Percentiles rank a stretch among this genome's conserved stretches.
Conservation (phyloP, 92 coral and sea anemone genomes). For the Epizoanthus stellaris region DNA sequence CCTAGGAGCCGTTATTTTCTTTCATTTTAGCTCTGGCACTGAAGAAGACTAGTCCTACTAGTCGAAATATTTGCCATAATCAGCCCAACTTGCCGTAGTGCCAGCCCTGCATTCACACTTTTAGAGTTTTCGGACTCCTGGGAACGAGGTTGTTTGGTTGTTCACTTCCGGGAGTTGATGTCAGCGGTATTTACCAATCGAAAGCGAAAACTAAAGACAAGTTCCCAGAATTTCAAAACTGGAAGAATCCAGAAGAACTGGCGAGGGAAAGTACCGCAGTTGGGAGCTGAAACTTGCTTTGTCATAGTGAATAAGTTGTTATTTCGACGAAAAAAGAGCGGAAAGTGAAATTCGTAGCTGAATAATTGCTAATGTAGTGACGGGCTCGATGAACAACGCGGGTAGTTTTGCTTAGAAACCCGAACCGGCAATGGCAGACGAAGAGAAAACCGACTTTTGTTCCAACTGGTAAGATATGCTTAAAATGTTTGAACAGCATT, state of each 20-base stretch:
- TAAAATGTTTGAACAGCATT: neutral
- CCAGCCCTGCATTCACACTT: too few relatives aligned
- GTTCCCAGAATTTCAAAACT: too few relatives aligned
- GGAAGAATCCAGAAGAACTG: too few relatives aligned
- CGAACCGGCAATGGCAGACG: slow-evolving; percentile 5
- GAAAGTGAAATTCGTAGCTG: slow-evolving; percentile 21
- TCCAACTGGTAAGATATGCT: slow-evolving; percentile 29
- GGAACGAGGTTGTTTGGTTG: too few relatives aligned
- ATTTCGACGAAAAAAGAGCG: neutral
- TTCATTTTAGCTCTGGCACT: too few relatives aligned
- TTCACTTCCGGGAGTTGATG: neutral
- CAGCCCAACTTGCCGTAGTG: too few relatives aligned
- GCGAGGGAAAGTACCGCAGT: slow-evolving; percentile 10
- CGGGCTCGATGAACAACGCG: neutral
- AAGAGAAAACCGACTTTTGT: slow-evolving; percentile 25
- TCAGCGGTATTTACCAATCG: slow-evolving; percentile 30
- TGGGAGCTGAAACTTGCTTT: neutral
- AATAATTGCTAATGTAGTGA: neutral
- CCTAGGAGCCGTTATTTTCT: too few relatives aligned
- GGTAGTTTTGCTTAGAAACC: slow-evolving; percentile 1
- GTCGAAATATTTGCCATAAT: too few relatives aligned
- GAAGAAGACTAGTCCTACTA: too few relatives aligned
- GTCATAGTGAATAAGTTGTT: neutral
- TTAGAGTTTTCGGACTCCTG: too few relatives aligned
- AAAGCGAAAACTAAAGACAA: slow-evolving; percentile 32